Conservation (phyloP, 2,888 invertebrate species). For the Crematogaster levior region DNA sequence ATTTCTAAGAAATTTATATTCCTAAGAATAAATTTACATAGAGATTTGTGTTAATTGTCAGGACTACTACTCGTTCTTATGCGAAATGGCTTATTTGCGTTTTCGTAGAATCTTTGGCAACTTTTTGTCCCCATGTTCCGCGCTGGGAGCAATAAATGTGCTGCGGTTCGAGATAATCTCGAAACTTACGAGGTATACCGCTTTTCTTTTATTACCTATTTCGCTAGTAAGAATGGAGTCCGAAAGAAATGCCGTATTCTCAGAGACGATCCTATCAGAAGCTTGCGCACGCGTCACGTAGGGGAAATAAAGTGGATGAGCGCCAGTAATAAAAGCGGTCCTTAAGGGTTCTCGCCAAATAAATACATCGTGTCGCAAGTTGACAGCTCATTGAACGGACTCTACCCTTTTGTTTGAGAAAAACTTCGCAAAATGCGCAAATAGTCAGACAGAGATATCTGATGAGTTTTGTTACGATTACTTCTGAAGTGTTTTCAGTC, state of each 20-base stretch:
- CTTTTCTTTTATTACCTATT: slow-evolving; percentile 66
- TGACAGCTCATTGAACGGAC: slow-evolving; percentile 58
- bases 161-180: slow-evolving; percentile 50
- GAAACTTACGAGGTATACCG: slow-evolving; percentile 50
- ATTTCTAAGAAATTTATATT: no score
- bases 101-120: slow-evolving; percentile 34
- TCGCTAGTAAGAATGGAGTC: slow-evolving; percentile 47
- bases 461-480: slow-evolving; percentile 5
- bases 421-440: slow-evolving; percentile 28
- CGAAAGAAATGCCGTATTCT: slow-evolving; percentile 54
- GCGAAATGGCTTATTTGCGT: neutral
- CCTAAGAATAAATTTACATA: neutral
- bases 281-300: slow-evolving; percentile 65
- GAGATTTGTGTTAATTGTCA: neutral
- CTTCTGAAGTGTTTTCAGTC: slow-evolving; percentile 13
- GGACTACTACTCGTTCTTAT: neutral
- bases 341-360: slow-evolving; percentile 74
- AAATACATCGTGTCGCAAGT: slow-evolving; percentile 75
- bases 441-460: neutral
- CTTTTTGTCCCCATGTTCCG: slow-evolving; percentile 4
- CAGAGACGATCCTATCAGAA: slow-evolving; percentile 59
- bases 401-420: slow-evolving; percentile 39
- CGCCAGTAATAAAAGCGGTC: slow-evolving; percentile 77
- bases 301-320: slow-evolving; percentile 70
- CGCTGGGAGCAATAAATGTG: slow-evolving; percentile 47